Percentiles rank a stretch among this genome's conserved stretches.
Conservation (phyloP, 2,888 invertebrate genomes). For the Cephus rjabovi region DNA sequence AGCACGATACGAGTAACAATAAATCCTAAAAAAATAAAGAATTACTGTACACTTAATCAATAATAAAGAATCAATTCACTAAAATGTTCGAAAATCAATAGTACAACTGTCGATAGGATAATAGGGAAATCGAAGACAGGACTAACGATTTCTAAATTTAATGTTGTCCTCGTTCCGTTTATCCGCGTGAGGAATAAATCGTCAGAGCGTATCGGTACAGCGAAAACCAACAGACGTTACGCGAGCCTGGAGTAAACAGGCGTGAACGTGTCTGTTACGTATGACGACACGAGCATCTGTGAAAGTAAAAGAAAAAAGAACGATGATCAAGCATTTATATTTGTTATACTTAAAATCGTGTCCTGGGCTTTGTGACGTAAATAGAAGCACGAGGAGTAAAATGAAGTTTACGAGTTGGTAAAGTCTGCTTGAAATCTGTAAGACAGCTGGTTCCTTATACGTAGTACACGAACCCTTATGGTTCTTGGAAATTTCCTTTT, state of each 20-base stretch:
- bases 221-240: not conserved
- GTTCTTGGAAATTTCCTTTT: not conserved
- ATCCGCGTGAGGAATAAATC: constrained; percentile 24
- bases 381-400: not conserved
- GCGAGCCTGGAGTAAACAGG: not conserved
- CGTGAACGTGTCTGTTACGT: not conserved
- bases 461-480: not conserved
- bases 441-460: not conserved
- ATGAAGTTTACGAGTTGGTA: not conserved
- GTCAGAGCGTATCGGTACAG: constrained; percentile 23
- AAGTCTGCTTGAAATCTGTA: not conserved
- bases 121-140: not conserved
- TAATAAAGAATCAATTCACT: not conserved
- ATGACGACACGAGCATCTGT: not conserved
- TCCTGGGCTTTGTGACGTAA: not conserved
- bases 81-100: not conserved
- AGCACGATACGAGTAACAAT: too few relatives aligned
- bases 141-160: constrained; percentile 22
- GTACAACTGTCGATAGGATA: not conserved
- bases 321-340: not conserved
- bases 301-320: not conserved
- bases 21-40: too few relatives aligned
- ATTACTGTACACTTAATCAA: not conserved
- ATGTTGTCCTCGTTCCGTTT: constrained; percentile 42
- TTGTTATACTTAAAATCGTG: not conserved